These are phyloP conservation scores for Dissostichus mawsoni DNA, from an alignment of 2,113 vertebrate genomes.

Conservation along the genomic window DNA sequence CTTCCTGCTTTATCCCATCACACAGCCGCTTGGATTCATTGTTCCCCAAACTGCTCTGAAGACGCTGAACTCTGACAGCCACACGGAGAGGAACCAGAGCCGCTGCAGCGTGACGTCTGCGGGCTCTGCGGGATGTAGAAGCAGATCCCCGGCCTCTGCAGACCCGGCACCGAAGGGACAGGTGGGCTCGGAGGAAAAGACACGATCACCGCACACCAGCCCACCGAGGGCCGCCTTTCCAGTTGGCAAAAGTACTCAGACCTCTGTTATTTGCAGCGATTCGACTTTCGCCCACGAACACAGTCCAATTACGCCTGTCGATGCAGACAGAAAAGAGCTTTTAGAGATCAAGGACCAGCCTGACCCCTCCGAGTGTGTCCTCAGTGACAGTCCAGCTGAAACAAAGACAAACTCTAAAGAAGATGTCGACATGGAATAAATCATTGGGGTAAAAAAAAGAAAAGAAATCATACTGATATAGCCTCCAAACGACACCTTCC, in stretches of 20 bases:
- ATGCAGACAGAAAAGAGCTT: constrained; percentile 81
- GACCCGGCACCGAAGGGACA: constrained; percentile 60
- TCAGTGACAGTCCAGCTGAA: constrained; percentile 77
- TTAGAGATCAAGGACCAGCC: constrained; percentile 81
- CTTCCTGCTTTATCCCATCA: constrained; percentile 95
- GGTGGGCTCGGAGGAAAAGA: constrained; percentile 68
- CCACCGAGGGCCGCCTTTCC: constrained; percentile 69
- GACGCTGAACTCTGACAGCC: constrained; percentile 76
- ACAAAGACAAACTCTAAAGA: constrained; percentile 87
- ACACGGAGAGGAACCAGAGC: constrained; percentile 65
- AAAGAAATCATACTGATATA: constrained; percentile 55
- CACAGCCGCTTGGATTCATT: constrained; percentile 95
- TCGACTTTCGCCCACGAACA: constrained; percentile 76
- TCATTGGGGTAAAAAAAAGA: constrained; percentile 30
- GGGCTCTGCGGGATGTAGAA: constrained; percentile 72
- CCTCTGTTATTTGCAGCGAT: constrained; percentile 73
- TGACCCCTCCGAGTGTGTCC: constrained; percentile 77
- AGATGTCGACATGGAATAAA: constrained; percentile 93
- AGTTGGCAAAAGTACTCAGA: constrained; percentile 66
- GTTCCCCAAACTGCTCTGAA: constrained; percentile 93
- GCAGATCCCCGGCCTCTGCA: constrained; percentile 60
- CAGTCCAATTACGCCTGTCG: constrained; percentile 74
- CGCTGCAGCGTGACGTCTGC: constrained; percentile 63
- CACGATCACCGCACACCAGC: constrained; percentile 76
- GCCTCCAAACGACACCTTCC: constrained; percentile 68